Base-by-base conservation (phyloP, 2,797 vertebrate genomes). In the Mergus octosetaceus region DNA sequence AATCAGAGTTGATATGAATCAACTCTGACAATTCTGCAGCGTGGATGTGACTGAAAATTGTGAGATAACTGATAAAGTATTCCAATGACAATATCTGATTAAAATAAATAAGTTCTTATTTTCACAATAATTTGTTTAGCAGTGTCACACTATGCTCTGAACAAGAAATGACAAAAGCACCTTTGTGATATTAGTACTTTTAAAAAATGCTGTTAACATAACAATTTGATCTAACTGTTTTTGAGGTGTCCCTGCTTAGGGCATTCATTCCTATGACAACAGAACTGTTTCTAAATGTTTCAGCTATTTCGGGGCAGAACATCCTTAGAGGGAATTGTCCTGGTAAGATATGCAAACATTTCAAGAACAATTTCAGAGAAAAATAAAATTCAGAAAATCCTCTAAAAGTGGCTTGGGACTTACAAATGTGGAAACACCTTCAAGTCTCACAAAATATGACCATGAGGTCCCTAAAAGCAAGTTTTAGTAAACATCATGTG, bases 41-140 rank as follows among this genome's bases (percentile, higher is more conserved):
- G 66, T 34, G 75, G 91, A 92, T 90, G 85, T 0, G 6, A 85
- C 76, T 56, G 90, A 74, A 91, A 88, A 94, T 82, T 78, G 90
- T 81, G 92, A 70, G 74, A 92, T 77, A 91, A 39, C 90, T 71
- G 88, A 96, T 86, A 90, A 94, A 72, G 94, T 36, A 97, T 87
- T 96, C 51, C 89, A 68, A 36, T 72, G 89, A 96, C 89, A 96
- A 87, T 85, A 95, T 91, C 94, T 97, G 89, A 98, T 97, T 95
- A 97, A 97, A 97, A 94, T 93, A 97, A 97, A 96, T 96, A 97
- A 94, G 89, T 96, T 96, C 93, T 96, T 96, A 96, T 96, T 95
- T 96, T 94, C 94, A 91, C 96, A 96, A 96, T 96, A 87, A 98
- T 97, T 97, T 97, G 94, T 95, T 96, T 95, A 96, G 92, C 3